Base-by-base conservation (phyloP, 2,888 invertebrate genomes). In the Hydrotaea cyrtoneurina region DNA sequence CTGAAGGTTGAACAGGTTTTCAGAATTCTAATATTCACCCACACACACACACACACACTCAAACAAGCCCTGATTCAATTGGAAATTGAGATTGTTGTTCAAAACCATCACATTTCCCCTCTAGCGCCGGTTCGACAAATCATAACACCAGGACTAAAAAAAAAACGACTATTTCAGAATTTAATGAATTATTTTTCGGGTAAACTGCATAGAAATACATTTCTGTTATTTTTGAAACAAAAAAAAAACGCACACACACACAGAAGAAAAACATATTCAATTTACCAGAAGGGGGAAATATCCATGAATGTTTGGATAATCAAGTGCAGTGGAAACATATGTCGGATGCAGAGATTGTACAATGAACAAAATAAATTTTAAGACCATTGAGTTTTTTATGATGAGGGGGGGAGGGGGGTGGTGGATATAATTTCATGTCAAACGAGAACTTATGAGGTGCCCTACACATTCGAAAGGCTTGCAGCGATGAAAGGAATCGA, bases 241-340 rank as follows among this genome's bases (percentile, higher is more conserved):
- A n/a, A n/a, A n/a, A n/a, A n/a, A n/a, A n/a, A n/a, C n/a, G n/a
- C n/a, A n/a, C n/a, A n/a, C n/a, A n/a, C n/a, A n/a, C n/a, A n/a
- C n/a, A n/a, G n/a, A 66, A 23, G 31, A 31, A 31, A 31, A 31
- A 31, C 39, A 23, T 23, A 53, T 62, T 53, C 50, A 39, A 36
- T 79, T 73, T 66, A 64, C 17, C 26, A 8, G 23, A 3, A 13
- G 19, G 59, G 17, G 26, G 53, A 36, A 62, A 71, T 39, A 43
- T 71, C 53, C 53, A 36, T 55, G 21, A 31, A 46, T 75, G 62
- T 78, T 75, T 55, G 55, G 31, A 21, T 59, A 75, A 75, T 80
- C 64, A 75, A 80, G 74, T 71, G 53, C 46, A 78, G 62, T 75
- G 31, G 55, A 69, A 69, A 69, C 75, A 80, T 72, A 50, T 80